Base-by-base conservation (phyloP, 2,113 vertebrate genomes). In the Numida meleagris region DNA sequence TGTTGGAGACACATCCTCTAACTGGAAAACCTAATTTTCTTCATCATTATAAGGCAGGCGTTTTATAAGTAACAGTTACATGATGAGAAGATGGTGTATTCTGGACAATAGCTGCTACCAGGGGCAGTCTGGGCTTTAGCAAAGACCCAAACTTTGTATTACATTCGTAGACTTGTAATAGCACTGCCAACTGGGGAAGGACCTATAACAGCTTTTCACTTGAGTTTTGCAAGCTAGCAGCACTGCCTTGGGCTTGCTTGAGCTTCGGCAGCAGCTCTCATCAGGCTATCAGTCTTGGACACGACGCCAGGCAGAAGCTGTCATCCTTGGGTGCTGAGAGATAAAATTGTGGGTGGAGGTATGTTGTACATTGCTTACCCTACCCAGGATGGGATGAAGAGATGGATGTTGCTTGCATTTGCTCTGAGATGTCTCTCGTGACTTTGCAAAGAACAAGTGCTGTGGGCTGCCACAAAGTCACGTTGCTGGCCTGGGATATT, bases 261-360 rank as follows among this genome's bases (percentile, higher is more conserved):
- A 71, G 34, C 45, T 71, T 50, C 83, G 81, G 71, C 31, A 40
- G 42, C 24, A 55, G 29, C n/a, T 92, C 6, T 70, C 2, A 0
- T 45, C 40, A 33, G 42, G 14, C 59, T 66, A 0, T 53, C 19
- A 13, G 36, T 46, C 0, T 0, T 6, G 70, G 36, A 43, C 18
- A 7, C 14, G 17, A 25, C 0, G 0, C 40, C 59, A 80, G 40
- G 76, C 57, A 51, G 55, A 45, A 2, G 3, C 58, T 53, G 14
- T 20, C 31, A 4, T 59, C 17, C 29, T n/a, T 63, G 14, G 29
- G 20, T 0, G 2, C 10, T 46, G 53, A 25, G 14, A 87, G 67
- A 31, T 68, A 59, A 71, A 89, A 17, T 1, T 2, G 45, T 50
- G 14, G 33, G 23, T 66, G 43, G 19, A 68, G 53, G 29, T 48